These are phyloP conservation scores for Ridgeia piscesae DNA, from an alignment of 1,140 invertebrate genomes.

Conservation along the genomic window DNA sequence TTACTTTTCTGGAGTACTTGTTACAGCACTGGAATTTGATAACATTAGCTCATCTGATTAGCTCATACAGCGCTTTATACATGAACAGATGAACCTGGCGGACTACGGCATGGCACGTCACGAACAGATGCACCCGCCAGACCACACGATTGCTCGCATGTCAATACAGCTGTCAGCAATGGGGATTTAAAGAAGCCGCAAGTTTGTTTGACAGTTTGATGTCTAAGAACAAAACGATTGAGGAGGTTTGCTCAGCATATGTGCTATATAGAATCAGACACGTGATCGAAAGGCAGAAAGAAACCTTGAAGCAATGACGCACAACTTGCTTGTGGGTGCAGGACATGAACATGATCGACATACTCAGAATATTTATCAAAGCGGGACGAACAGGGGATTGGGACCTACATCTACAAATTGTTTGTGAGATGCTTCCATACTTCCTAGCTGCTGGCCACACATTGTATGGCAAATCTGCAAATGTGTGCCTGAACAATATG, in stretches of 20 bases:
- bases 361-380: conserved; percentile 52
- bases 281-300: conserved; percentile 27
- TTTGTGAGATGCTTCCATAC: conserved; percentile 14
- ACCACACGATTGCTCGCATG: not conserved
- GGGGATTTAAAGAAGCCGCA: not conserved
- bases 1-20: too few species aligned
- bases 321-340: conserved; percentile 36
- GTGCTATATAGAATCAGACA: not conserved
- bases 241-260: not conserved
- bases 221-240: not conserved
- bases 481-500: conserved; percentile 21
- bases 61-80: too few species aligned
- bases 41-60: too few species aligned
- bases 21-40: too few species aligned
- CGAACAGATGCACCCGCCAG: not conserved
- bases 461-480: conserved; percentile 16
- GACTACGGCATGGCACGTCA: too few species aligned
- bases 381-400: conserved; percentile 52
- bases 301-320: conserved; percentile 29
- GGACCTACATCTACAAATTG: conserved; percentile 39
- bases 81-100: too few species aligned
- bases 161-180: too few species aligned
- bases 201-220: conserved; percentile 1
- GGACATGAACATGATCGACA: conserved; percentile 33
- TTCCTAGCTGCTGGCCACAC: conserved; percentile 23